A percentile compares a stretch with the other conserved stretches of the same genome.
Conservation (phyloP, 2,113 vertebrate species). For the Dryoscopus gambensis region DNA sequence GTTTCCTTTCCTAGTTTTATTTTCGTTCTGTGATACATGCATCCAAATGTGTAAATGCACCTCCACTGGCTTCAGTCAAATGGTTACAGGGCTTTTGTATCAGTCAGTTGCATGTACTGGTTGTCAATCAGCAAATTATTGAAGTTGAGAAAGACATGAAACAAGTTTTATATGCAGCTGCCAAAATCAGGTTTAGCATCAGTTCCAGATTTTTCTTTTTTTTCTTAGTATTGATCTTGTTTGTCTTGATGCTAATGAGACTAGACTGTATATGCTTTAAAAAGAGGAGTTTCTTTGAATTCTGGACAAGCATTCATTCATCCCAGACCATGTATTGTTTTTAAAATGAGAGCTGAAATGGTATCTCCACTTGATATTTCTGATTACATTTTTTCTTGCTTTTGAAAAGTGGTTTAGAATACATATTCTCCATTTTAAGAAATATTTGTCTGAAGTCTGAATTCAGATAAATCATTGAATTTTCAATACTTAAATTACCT, state of each 20-base stretch:
- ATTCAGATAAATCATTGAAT: neutral
- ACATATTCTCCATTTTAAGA: neutral
- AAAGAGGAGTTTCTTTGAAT: neutral
- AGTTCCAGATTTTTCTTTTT: neutral
- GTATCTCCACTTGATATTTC: neutral
- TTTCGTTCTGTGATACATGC: neutral
- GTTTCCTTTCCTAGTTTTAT: neutral
- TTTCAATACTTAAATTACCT: neutral
- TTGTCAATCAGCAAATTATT: neutral
- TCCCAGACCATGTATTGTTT: neutral
- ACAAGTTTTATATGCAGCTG: neutral
- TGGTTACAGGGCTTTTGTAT: neutral
- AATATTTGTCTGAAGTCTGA: neutral
- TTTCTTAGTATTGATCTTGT: neutral
- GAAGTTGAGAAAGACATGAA: neutral
- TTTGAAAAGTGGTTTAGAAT: neutral
- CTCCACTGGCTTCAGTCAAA: neutral
- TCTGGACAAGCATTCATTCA: neutral
- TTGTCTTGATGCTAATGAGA: neutral
- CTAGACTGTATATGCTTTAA: neutral
- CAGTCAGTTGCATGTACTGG: neutral
- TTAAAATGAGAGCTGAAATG: neutral
- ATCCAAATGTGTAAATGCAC: neutral
- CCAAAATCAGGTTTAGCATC: neutral
- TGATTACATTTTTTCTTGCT: neutral